Evolutionary conservation across 2,797 vertebrate species (phyloP).

Genomic region (Dryobates pubescens): DNA sequence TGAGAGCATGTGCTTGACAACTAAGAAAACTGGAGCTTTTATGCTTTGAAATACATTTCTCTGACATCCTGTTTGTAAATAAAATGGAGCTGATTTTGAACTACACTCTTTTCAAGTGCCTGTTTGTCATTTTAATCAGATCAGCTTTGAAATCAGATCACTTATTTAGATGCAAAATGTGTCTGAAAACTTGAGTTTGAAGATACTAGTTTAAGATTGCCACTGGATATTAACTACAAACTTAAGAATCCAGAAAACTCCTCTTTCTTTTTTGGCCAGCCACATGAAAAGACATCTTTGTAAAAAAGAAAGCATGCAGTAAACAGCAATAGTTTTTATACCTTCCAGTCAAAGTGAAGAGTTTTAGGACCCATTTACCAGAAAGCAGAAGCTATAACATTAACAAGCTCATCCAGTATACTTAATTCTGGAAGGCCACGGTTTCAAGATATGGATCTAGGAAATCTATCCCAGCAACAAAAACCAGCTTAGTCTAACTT

Average conservation of each 20-base stretch:
- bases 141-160: neutral
- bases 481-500: neutral
- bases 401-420: neutral
- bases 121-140: neutral
- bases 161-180: neutral
- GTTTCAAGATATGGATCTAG: neutral
- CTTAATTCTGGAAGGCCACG: neutral
- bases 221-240: neutral
- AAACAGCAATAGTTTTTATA: neutral
- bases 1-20: neutral
- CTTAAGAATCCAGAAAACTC: neutral
- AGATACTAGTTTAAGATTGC: neutral
- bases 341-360: neutral
- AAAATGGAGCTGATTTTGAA: neutral
- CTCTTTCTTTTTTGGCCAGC: neutral
- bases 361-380: neutral
- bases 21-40: neutral
- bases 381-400: neutral
- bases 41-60: neutral
- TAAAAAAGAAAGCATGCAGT: neutral
- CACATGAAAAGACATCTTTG: neutral
- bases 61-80: neutral
- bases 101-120: neutral
- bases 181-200: neutral
- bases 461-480: neutral